Base-by-base conservation (phyloP, 2,888 invertebrate species). In the Brachyptera putata region DNA sequence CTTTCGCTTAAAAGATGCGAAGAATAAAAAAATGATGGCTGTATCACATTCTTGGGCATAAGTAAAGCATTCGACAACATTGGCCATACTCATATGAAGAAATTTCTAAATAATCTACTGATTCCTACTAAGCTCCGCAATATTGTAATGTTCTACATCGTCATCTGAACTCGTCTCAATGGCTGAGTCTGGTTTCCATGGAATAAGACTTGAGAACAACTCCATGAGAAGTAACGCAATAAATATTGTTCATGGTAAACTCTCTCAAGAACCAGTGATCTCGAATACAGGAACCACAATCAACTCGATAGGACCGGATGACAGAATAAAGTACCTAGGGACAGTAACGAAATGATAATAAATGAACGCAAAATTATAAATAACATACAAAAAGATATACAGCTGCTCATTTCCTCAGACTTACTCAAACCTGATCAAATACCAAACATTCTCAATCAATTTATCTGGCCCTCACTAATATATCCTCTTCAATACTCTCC, bases 281-380 rank as follows among this genome's bases (percentile, higher is more conserved):
- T 21, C 22, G 3, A 2, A 16, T 21, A 11, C 14, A 21, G 43
- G 16, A 4, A 16, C 43, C 4, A 4, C 4, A 11, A 18, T 43
- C 3, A 18, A 2, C 3, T 4, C 18, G 11, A 16, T 43, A 43
- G 43, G 3, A 43, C 21, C 4, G 2, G 21, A 43, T 21, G 18
- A 43, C 2, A 4, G 18, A 43, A 43, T 43, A 3, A 16, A 43
- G 43, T 43, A 16, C 43, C 16, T 43, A 2, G 43, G 43, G 2
- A 16, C 43, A 16, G 43, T 4, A 43, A 24, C 22, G 9, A 21
- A n/a, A n/a, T n/a, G n/a, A n/a, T n/a, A n/a, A n/a, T n/a, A n/a
- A 48, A 48, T 48, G 25, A 25, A 48, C n/a, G n/a, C 24, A 48
- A 48, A 48, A 48, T 48, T 5, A 48, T 48, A n/a, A 21, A 7